phyloP scores from a whole-genome alignment of 2,797 vertebrate genomes.

The Prionace glauca region DNA sequence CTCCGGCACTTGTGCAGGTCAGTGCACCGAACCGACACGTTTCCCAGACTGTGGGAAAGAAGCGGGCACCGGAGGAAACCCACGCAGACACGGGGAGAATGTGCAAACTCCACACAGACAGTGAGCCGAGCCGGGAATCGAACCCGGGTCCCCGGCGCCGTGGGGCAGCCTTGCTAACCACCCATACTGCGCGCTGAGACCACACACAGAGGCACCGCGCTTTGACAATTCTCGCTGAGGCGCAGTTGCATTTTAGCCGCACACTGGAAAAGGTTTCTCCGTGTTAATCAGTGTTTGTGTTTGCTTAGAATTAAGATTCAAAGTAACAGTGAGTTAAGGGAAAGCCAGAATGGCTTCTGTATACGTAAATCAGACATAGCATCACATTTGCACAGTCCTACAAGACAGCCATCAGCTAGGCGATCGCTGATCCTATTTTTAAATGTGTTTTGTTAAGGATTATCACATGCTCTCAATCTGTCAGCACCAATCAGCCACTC shows the following conservation, averaged over 20 bases:
- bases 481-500: neutral
- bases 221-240: neutral
- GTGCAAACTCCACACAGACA: too few relatives aligned
- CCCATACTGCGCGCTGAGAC: too few relatives aligned
- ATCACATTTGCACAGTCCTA: neutral
- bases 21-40: too few relatives aligned
- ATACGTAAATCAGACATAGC: neutral
- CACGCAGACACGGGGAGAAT: too few relatives aligned
- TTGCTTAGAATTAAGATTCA: neutral
- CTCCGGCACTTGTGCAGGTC: too few relatives aligned
- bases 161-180: too few relatives aligned
- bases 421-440: neutral
- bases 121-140: too few relatives aligned
- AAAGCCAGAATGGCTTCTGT: too few relatives aligned
- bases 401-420: neutral
- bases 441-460: neutral
- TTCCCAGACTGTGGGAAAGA: too few relatives aligned
- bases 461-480: constrained; percentile 4
- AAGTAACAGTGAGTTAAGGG: neutral
- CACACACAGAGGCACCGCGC: too few relatives aligned
- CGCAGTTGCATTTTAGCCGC: neutral
- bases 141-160: too few relatives aligned
- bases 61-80: too few relatives aligned
- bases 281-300: neutral
- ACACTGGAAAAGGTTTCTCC: neutral